Evolutionary conservation across 2,113 vertebrate genomes (phyloP), one percentile per base, ranked within the genome.

Genomic region (Gulo gulo): DNA sequence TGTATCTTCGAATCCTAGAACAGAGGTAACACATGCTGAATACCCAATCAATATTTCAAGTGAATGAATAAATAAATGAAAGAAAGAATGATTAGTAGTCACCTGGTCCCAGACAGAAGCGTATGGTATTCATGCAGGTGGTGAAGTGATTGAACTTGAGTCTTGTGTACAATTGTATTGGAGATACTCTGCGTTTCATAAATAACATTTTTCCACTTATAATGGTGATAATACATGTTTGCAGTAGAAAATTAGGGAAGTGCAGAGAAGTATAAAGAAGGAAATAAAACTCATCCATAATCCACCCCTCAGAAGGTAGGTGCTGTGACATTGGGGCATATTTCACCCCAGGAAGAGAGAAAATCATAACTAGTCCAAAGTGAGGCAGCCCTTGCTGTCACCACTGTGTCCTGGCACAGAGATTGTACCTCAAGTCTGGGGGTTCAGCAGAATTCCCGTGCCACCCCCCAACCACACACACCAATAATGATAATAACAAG

Each of bases 231-330:
- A 89, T 52, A 83, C n/a, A 15, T 16, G 16, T 47, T 91, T 90
- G 31, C 50, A n/a, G 52, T 67, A 88, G 92, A 88, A 95, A 96
- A 95, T 79, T 86, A 96, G n/a, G 24, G 31, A 63, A 94, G 39
- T 11, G 2, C 36, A 86, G 31, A 88, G 47, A 94, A 65, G 45
- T 63, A 47, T 93, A 93, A 61, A 97, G 18, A 74, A 78, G 87
- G 80, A 84, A 88, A 95, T 95, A 96, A 94, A 85, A 24, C 15
- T 71, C 16, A 90, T 89, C 55, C 59, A 80, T 74, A 95, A 92
- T 74, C n/a, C 6, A 80, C 63, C 31, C 36, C 69, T 76, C 50
- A 61, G 63, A 92, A 92, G 31, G 18, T 47, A 91, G 42, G 24
- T 21, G 14, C 45, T 93, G 15, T 71, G 55, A 80, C 31, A 87